These are phyloP conservation scores for Noctilio leporinus DNA, from an alignment of 2,113 vertebrate genomes.

Conservation along the genomic window DNA sequence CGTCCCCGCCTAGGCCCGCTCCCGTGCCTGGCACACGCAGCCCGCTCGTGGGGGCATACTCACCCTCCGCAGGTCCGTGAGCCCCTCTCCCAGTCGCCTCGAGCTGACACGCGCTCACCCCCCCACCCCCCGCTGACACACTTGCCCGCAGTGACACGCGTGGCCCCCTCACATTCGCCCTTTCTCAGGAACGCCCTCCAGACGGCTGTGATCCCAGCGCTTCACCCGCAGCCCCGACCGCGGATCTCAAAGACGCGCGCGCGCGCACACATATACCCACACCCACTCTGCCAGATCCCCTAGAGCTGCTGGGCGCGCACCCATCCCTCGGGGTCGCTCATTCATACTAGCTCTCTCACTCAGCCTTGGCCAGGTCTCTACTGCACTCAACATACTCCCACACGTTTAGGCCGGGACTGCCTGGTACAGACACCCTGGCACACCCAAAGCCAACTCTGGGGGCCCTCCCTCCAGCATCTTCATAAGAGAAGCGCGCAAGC, in stretches of 20 bases:
- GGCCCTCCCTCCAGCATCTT: slow-evolving; percentile 14
- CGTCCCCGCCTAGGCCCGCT: slow-evolving; percentile 40
- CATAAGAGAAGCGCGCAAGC: background rate
- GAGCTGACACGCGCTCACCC: slow-evolving; percentile 34
- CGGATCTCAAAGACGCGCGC: slow-evolving; percentile 33
- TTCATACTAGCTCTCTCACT: slow-evolving; percentile 3
- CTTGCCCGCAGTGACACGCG: slow-evolving; percentile 49
- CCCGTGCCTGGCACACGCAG: slow-evolving; percentile 49
- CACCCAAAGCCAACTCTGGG: slow-evolving; percentile 22
- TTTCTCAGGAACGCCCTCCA: slow-evolving; percentile 49
- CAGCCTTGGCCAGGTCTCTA: slow-evolving; percentile 40
- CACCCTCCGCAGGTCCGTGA: slow-evolving; percentile 18
- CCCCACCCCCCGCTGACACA: slow-evolving; percentile 40
- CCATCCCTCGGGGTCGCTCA: slow-evolving; percentile 25
- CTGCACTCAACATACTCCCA: slow-evolving; percentile 16
- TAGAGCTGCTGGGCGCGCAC: slow-evolving; percentile 32
- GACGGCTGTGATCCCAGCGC: background rate
- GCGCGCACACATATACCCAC: slow-evolving; percentile 36
- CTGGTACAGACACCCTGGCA: background rate
- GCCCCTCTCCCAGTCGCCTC: slow-evolving; percentile 17
- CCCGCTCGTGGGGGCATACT: slow-evolving; percentile 27
- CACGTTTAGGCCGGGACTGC: background rate
- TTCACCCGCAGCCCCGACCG: background rate
- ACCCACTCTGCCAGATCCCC: slow-evolving; percentile 44
- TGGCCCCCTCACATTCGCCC: slow-evolving; percentile 43